Evolutionary conservation across 2,113 vertebrate species (phyloP).

Genomic region (Grantiella picta): DNA sequence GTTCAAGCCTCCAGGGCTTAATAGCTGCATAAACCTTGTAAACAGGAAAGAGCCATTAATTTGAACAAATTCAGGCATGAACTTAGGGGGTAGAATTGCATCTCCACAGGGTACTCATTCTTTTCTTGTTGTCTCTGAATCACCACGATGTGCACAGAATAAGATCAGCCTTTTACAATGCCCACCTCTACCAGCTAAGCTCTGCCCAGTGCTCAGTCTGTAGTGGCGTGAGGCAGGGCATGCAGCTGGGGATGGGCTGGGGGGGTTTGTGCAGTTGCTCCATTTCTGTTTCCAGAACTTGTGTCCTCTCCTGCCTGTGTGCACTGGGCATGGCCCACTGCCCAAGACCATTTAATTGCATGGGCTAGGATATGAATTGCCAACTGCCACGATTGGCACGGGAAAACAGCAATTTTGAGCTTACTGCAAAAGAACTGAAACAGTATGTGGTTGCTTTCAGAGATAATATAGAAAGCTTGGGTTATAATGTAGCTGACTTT

Average conservation of each 20-base stretch:
- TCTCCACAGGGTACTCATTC: not conserved
- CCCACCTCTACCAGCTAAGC: not conserved
- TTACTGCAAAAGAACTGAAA: not conserved
- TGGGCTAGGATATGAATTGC: not conserved
- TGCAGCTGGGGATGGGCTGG: not conserved
- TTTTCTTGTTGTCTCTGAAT: not conserved
- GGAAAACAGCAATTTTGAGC: not conserved
- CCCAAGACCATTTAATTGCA: not conserved
- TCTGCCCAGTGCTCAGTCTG: not conserved
- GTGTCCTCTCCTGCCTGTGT: not conserved
- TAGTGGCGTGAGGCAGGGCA: accelerated
- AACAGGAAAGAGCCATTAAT: not conserved
- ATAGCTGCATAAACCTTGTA: not conserved
- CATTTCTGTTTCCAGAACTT: not conserved
- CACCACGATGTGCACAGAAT: not conserved
- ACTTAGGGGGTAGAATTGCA: not conserved
- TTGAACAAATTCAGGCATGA: not conserved
- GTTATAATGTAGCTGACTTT: not conserved
- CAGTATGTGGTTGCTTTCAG: not conserved
- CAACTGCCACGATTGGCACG: not conserved
- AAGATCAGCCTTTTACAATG: not conserved
- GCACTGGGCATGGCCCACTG: not conserved
- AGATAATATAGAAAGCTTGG: not conserved
- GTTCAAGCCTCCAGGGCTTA: not conserved
- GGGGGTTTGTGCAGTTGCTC: not conserved